These are phyloP conservation scores for Polyodon spathula DNA, from an alignment of 2,113 vertebrate genomes.

Conservation along the genomic window DNA sequence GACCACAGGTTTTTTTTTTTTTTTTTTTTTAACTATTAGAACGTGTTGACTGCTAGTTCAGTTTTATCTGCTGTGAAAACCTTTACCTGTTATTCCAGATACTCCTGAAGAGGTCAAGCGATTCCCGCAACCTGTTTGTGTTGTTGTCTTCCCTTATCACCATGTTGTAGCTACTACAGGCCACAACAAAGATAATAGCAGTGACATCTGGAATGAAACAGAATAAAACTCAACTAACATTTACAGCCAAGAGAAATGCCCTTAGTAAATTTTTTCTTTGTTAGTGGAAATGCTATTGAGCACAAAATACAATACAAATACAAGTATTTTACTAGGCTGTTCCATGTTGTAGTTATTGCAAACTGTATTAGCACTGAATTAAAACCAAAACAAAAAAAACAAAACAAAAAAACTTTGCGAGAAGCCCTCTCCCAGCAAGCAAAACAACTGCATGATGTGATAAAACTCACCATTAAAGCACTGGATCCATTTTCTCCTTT, in stretches of 20 bases:
- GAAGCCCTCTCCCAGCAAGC: neutral
- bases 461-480: slow-evolving; percentile 89
- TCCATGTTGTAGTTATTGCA: neutral
- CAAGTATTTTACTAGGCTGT: neutral
- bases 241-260: too few relatives aligned
- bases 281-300: too few relatives aligned
- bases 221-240: too few relatives aligned
- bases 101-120: slow-evolving; percentile 94
- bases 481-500: slow-evolving; percentile 98
- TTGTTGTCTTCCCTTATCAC: slow-evolving; percentile 98
- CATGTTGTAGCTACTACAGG: slow-evolving; percentile 99
- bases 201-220: slow-evolving; percentile 73
- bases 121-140: slow-evolving; percentile 93
- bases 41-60: too few relatives aligned
- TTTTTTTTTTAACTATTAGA: too few relatives aligned
- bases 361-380: too few relatives aligned
- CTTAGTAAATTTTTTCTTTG: too few relatives aligned
- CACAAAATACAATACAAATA: too few relatives aligned
- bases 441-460: neutral
- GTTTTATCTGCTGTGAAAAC: neutral
- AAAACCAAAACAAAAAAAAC: too few relatives aligned
- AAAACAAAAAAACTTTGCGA: too few relatives aligned
- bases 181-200: slow-evolving; percentile 95
- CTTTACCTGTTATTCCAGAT: slow-evolving; percentile 96
- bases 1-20: too few relatives aligned